Evolutionary conservation across 2,113 vertebrate genomes (phyloP).

Genomic region (Phodopus roborovskii): DNA sequence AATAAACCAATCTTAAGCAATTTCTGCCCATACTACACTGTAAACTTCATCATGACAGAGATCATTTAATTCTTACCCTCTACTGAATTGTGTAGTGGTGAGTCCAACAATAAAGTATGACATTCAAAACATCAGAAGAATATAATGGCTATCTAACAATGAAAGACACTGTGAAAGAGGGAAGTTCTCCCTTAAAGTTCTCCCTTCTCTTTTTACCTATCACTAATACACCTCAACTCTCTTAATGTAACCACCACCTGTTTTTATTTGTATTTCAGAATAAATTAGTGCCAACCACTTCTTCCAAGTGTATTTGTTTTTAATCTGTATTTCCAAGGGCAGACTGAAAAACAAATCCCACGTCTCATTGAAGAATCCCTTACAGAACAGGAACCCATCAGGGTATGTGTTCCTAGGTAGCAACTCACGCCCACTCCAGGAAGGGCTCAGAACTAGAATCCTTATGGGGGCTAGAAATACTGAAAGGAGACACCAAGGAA

Average conservation of each 20-base stretch:
- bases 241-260: neutral
- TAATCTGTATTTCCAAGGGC: slow-evolving; percentile 6
- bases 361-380: neutral
- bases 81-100: neutral
- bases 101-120: neutral
- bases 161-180: neutral
- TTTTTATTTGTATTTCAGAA: slow-evolving; percentile 4
- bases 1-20: neutral
- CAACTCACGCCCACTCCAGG: neutral
- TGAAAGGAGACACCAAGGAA: neutral
- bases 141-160: neutral
- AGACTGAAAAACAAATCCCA: neutral
- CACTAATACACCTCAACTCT: neutral
- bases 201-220: neutral
- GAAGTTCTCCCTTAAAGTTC: neutral
- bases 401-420: neutral
- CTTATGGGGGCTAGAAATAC: neutral
- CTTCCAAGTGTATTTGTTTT: neutral
- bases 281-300: neutral
- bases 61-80: neutral
- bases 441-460: neutral
- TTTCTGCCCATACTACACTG: neutral
- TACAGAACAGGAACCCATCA: neutral
- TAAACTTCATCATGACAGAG: neutral
- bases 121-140: neutral